Conservation (phyloP, 2,113 vertebrate genomes). For the Calypte anna region DNA sequence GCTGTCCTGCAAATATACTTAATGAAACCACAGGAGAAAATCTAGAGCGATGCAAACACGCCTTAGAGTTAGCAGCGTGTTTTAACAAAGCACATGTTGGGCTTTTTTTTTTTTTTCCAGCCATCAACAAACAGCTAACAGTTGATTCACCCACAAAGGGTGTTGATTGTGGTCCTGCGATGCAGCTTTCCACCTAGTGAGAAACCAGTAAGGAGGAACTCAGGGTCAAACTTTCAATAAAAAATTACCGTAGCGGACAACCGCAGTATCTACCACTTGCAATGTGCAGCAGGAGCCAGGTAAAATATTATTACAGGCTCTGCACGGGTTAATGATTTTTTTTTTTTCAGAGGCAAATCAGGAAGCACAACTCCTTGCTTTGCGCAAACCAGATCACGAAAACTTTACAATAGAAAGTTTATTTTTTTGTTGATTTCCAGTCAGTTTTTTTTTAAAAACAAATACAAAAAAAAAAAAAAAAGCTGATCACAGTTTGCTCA, state of each 20-base stretch:
- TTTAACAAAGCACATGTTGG: slow-evolving; percentile 63
- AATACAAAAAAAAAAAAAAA: slow-evolving; percentile 89
- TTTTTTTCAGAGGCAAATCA: slow-evolving; percentile 38
- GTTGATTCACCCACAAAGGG: slow-evolving; percentile 58
- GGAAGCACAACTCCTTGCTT: slow-evolving; percentile 61
- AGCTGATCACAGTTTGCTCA: slow-evolving; percentile 89
- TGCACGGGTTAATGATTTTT: slow-evolving; percentile 3
- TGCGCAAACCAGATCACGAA: slow-evolving; percentile 75
- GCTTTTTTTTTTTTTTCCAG: not conserved
- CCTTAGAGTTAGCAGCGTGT: slow-evolving; percentile 37
- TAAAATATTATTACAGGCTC: slow-evolving; percentile 47
- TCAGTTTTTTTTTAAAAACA: slow-evolving; percentile 88
- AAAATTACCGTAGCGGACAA: slow-evolving; percentile 6
- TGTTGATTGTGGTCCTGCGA: slow-evolving; percentile 48
- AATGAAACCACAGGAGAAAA: slow-evolving; percentile 54
- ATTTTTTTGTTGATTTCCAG: slow-evolving; percentile 90
- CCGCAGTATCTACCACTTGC: not conserved
- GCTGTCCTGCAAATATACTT: slow-evolving; percentile 27
- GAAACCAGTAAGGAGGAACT: slow-evolving; percentile 35
- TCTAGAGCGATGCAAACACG: slow-evolving; percentile 45
- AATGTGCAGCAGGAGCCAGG: slow-evolving; percentile 51
- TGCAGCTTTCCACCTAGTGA: slow-evolving; percentile 52
- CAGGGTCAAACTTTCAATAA: slow-evolving; percentile 46
- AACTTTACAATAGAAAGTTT: slow-evolving; percentile 97
- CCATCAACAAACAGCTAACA: slow-evolving; percentile 45